Base-by-base conservation (phyloP, 2,888 invertebrate species). In the Kryphioiulus occultus region DNA sequence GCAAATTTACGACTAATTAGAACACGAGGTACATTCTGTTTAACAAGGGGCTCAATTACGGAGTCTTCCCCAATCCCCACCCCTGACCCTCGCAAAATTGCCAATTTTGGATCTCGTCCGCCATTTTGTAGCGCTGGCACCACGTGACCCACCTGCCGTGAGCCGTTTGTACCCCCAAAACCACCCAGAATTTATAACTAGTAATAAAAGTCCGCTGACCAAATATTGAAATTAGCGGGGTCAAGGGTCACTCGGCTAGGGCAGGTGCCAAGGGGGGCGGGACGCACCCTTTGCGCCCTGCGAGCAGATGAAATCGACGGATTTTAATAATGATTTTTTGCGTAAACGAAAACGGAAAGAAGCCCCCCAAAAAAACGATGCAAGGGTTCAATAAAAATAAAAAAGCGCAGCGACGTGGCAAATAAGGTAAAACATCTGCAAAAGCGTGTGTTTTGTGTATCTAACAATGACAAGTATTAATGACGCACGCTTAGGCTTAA, bases 401-500 rank as follows among this genome's bases (percentile, higher is more conserved):
- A 53, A n/a, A 53, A 53, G 12, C 1, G n/a, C 7, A 53, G 12
- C 47, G 17, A n/a, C n/a, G 19, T 53, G 53, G 53, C 53, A 53
- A 53, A 53, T 53, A 53, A 53, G 53, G 53, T 53, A 12, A 53
- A 53, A 53, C 53, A 53, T 53, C 53, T 53, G 53, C 53, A 53
- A 53, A 53, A 53, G 53, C 53, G 53, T n/a, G 53, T 53, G 53
- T 53, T 53, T 53, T 53, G 53, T 53, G 53, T 53, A 53, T 53
- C 7, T 53, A 53, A 53, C 53, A 53, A 53, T 53, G 53, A 53
- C 53, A 53, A 53, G 53, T 53, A 53, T 53, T 53, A 53, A 53
- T 53, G 53, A 53, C n/a, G 53, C 53, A 53, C 53, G 53, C 53
- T 53, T 53, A 53, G 53, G 53, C n/a, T n/a, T 53, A 53, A 53